Evolutionary conservation across 1,140 invertebrate genomes (phyloP).

Genomic region (Meloidogyne exigua): DNA sequence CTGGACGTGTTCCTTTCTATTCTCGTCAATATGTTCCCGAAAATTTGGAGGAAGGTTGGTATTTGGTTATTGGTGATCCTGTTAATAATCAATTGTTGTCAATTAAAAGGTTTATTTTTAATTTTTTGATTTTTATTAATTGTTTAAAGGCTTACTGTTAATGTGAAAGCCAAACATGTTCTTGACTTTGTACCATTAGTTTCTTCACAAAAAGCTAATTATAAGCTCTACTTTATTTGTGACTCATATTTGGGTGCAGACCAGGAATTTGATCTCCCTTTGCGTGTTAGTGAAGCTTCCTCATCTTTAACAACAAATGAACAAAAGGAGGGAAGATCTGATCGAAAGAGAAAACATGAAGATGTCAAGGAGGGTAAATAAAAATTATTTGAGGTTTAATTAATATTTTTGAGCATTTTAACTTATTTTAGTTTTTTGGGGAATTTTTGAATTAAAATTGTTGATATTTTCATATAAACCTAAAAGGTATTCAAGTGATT

Average conservation of each 20-base stretch:
- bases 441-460: no score
- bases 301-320: not conserved
- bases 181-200: conserved; percentile 88
- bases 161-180: conserved; percentile 88
- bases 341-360: conserved; percentile 20
- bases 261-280: conserved; percentile 82
- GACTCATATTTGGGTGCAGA: conserved; percentile 93
- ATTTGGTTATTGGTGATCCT: conserved; percentile 96
- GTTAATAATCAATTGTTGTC: conserved; percentile 88
- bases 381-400: not conserved
- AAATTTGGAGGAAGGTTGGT: conserved; percentile 97
- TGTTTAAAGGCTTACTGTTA: conserved; percentile 68
- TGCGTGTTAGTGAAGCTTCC: conserved; percentile 29
- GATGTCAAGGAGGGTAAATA: conserved; percentile 15
- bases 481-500: no score
- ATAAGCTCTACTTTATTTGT: conserved; percentile 97
- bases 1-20: conserved; percentile 68
- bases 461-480: no score
- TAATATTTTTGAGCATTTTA: conserved; percentile 1
- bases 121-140: conserved; percentile 9
- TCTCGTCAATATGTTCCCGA: conserved; percentile 79
- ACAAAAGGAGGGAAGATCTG: not conserved
- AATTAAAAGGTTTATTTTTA: conserved; percentile 75
- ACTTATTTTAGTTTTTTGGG: no score
- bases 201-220: conserved; percentile 70